Percentiles rank a stretch among this genome's conserved stretches.
phyloP scores from a whole-genome alignment of 2,113 vertebrate genomes.

The Tachycineta bicolor region DNA sequence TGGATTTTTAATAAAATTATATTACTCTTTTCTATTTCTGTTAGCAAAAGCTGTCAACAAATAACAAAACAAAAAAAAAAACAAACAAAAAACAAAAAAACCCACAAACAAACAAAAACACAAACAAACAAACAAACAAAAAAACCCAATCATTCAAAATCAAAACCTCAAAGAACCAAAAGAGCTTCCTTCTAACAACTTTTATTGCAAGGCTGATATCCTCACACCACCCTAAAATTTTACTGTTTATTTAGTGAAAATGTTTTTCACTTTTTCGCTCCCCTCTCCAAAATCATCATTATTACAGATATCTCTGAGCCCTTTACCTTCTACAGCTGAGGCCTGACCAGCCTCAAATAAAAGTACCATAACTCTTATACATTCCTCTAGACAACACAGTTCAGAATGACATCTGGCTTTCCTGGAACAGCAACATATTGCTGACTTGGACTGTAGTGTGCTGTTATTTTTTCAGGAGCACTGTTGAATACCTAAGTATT shows the following conservation, averaged over 20 bases:
- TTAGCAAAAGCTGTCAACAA: background rate
- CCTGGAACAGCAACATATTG: background rate
- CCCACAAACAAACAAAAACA: too few species aligned
- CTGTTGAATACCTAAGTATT: background rate
- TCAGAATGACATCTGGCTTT: background rate
- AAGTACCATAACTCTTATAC: background rate
- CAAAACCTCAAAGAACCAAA: background rate
- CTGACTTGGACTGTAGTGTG: accelerated
- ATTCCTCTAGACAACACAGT: background rate
- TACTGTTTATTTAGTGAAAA: background rate
- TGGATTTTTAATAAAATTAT: accelerated
- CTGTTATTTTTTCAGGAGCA: background rate
- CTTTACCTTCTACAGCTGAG: background rate
- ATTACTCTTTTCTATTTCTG: background rate
- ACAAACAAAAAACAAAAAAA: too few species aligned
- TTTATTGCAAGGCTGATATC: background rate
- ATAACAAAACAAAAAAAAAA: background rate
- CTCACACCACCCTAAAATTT: background rate
- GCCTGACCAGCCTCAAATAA: background rate
- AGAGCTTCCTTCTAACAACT: background rate
- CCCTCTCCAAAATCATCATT: background rate
- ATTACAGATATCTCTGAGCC: background rate
- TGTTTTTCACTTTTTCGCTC: background rate
- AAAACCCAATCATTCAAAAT: background rate
- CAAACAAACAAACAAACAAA: too few species aligned